These are phyloP conservation scores for Ctena decussata DNA, from an alignment of 2,888 invertebrate species.

Conservation along the genomic window DNA sequence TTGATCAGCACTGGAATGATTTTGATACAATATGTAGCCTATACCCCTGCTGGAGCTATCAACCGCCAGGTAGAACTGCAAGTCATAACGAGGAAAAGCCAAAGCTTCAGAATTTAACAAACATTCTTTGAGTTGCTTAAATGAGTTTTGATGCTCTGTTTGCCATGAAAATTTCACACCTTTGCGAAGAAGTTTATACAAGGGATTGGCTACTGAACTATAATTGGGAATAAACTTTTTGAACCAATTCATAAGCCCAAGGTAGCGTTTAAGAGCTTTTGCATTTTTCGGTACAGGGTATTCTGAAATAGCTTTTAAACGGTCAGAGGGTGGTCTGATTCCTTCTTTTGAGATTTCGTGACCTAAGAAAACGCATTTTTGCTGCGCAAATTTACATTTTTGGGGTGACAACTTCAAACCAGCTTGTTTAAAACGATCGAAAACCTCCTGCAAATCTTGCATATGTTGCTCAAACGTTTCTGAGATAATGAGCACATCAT, in stretches of 20 bases:
- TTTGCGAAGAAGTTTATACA: constrained; percentile 49
- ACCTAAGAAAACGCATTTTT: constrained; percentile 29
- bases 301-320: constrained; percentile 2
- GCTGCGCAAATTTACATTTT: constrained; percentile 40
- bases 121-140: constrained; percentile 35
- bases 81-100: constrained; percentile 62
- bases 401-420: constrained; percentile 34
- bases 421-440: constrained; percentile 1
- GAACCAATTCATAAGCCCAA: constrained; percentile 50
- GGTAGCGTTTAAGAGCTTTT: constrained; percentile 35
- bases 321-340: constrained; percentile 13
- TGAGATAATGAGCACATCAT: constrained; percentile 40
- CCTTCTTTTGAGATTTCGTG: constrained; percentile 39
- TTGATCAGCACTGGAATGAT: no score
- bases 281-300: constrained; percentile 20
- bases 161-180: constrained; percentile 35
- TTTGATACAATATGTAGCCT: constrained; percentile 63
- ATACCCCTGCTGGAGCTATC: constrained; percentile 52
- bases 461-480: constrained; percentile 30
- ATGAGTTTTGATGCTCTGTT: constrained; percentile 25
- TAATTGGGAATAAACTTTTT: constrained; percentile 25
- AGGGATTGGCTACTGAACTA: constrained; percentile 28
- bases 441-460: constrained; percentile 13
- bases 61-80: constrained; percentile 52
- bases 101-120: constrained; percentile 50